Evolutionary conservation across 2,888 invertebrate genomes (phyloP).

Genomic region (Platycheirus albimanus): DNA sequence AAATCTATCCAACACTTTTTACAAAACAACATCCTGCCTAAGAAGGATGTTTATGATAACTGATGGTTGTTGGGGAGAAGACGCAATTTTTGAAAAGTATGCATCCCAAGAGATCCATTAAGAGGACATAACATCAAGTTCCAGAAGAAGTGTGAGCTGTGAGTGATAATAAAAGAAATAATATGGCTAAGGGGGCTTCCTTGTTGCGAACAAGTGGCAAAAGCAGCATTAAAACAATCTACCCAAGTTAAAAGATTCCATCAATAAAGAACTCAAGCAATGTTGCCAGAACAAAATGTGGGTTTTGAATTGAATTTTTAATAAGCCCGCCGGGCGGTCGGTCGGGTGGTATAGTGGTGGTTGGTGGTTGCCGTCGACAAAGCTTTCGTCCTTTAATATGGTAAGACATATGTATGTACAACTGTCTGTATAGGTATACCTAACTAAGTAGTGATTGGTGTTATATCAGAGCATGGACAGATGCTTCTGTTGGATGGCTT

Average conservation of each 20-base stretch:
- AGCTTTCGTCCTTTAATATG: conserved; percentile 42
- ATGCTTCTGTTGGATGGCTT: conserved; percentile 44
- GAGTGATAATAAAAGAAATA: conserved; percentile 62
- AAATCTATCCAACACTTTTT: conserved; percentile 82
- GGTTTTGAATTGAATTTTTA: conserved; percentile 67
- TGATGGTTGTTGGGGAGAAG: conserved; percentile 35
- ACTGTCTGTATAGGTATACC: not conserved
- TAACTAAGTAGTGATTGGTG: no score
- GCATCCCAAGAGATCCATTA: conserved; percentile 75
- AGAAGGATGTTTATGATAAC: conserved; percentile 50
- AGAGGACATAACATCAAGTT: conserved; percentile 47
- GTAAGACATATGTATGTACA: not conserved
- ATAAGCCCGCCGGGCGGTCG: conserved; percentile 60
- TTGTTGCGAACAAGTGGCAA: conserved; percentile 55
- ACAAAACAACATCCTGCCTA: conserved; percentile 79
- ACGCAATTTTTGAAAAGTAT: conserved; percentile 55
- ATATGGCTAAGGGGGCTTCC: conserved; percentile 66
- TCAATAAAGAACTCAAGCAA: conserved; percentile 35
- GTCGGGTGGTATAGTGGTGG: no score
- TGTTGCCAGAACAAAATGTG: conserved; percentile 25
- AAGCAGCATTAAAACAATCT: conserved; percentile 64
- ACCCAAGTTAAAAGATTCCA: conserved; percentile 42
- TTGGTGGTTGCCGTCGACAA: conserved; percentile 30
- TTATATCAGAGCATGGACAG: not conserved
- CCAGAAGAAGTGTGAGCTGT: conserved; percentile 57